Base-by-base conservation (phyloP, 2,888 invertebrate genomes). In the Nowickia ferox region DNA sequence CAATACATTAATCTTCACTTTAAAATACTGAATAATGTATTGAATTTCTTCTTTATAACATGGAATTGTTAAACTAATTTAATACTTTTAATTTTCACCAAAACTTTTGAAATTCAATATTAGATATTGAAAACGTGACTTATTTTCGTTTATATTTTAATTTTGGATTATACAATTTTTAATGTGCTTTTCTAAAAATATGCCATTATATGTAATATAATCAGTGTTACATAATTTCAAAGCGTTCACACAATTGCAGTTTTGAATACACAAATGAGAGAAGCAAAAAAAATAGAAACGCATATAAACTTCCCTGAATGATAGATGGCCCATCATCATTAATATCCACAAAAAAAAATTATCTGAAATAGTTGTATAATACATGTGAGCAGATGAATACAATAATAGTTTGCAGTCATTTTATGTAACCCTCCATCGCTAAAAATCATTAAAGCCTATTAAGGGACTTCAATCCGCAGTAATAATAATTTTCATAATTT, bases 41-140 rank as follows among this genome's bases (percentile, higher is more conserved):
- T 30, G 6, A 30, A 30, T 30, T 30, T 30, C 30, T 30, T 30
- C 6, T 30, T 30, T 30, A 30, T 6, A 30, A 30, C 30, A 30
- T 6, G 30, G 6, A 30, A 22, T 15, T 8, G 1, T 30, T 13
- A 57, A 57, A 57, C 15, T 13, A 30, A 1, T 30, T 42, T 42
- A 4, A 61, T 17, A 61, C 10, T 2, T 57, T 22, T 10, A 13
- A 1, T 61, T 61, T 1, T 61, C 19, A 17, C n/a, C 11, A 1
- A 61, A 61, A 61, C 17, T 15, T 61, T 40, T 42, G 61, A 9
- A 40, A 42, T 61, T 61, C 17, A 40, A 15, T 57, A 57, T 57
- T 61, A 17, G 10, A 40, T 17, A 17, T 53, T 9, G 53, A 17
- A 53, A 61, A 61, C 61, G 61, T 42, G 61, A 61, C 61, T 61